phyloP scores from a whole-genome alignment of 1,140 invertebrate species.

The Melipona quadrifasciata region DNA sequence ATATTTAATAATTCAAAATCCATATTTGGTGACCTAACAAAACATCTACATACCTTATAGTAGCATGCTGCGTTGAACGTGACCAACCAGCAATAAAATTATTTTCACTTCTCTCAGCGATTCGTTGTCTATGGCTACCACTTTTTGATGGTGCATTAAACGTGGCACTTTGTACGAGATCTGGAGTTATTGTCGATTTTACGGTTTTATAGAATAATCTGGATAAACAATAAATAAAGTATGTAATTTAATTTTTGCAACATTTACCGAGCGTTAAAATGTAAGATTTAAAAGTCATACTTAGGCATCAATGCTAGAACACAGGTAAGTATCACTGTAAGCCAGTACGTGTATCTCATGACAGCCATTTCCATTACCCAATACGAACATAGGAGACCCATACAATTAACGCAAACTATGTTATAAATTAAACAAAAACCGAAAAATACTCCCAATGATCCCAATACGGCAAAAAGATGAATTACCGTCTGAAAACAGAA shows the following conservation, averaged over 20 bases:
- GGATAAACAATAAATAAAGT: not conserved
- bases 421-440: slow-evolving; percentile 93
- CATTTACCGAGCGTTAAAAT: not conserved
- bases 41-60: slow-evolving; percentile 73
- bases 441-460: slow-evolving; percentile 92
- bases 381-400: slow-evolving; percentile 91
- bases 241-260: not conserved
- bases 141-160: slow-evolving; percentile 59
- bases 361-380: slow-evolving; percentile 93
- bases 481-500: slow-evolving; percentile 90
- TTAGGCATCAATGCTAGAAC: slow-evolving; percentile 92
- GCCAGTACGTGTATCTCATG: slow-evolving; percentile 89
- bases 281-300: slow-evolving; percentile 78
- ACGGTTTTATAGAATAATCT: slow-evolving; percentile 75
- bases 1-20: not conserved
- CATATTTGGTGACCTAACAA: too few relatives aligned
- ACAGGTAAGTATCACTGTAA: slow-evolving; percentile 88
- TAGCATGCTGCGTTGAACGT: slow-evolving; percentile 77
- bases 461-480: slow-evolving; percentile 88
- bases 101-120: slow-evolving; percentile 69
- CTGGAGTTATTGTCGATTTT: slow-evolving; percentile 74
- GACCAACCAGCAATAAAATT: slow-evolving; percentile 78
- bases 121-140: slow-evolving; percentile 66
- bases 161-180: slow-evolving; percentile 72
- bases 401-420: slow-evolving; percentile 88